A percentile compares a stretch with the other conserved stretches of the same genome.
These are phyloP conservation scores for Desoria tigrina DNA, from an alignment of 2,888 invertebrate species.

Conservation along the genomic window DNA sequence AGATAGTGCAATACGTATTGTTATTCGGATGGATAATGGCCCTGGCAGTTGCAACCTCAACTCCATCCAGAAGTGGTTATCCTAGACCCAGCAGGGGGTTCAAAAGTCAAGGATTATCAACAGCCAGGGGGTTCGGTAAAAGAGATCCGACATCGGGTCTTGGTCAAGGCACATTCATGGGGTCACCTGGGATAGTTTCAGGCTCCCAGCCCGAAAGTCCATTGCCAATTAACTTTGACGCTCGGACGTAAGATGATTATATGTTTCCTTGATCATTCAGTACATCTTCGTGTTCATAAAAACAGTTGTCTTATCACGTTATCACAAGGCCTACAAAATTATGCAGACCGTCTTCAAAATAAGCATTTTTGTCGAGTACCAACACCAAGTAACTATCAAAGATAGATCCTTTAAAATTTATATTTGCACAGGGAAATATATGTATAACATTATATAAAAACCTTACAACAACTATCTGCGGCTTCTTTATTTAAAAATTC, in stretches of 20 bases:
- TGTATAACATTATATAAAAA: no score
- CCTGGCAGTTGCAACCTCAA: slow-evolving; percentile 26
- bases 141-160: slow-evolving; percentile 56
- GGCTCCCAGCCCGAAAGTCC: slow-evolving; percentile 25
- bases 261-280: not conserved
- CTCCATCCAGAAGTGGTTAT: slow-evolving; percentile 41
- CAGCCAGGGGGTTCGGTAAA: slow-evolving; percentile 69
- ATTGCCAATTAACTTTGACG: slow-evolving; percentile 32
- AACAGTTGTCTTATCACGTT: no score
- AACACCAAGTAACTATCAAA: no score
- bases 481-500: no score
- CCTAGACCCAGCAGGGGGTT: slow-evolving; percentile 66
- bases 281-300: not conserved
- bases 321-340: not conserved
- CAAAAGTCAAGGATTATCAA: slow-evolving; percentile 66
- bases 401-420: no score
- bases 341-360: no score
- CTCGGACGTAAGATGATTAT: slow-evolving; percentile 39
- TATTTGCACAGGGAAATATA: no score
- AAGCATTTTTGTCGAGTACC: no score
- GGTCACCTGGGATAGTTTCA: slow-evolving; percentile 18
- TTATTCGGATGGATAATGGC: slow-evolving; percentile 27
- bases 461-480: no score
- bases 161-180: slow-evolving; percentile 19
- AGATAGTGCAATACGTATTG: slow-evolving; percentile 16